Base-by-base conservation (phyloP, 2,113 vertebrate genomes). In the Bubalus kerabau region DNA sequence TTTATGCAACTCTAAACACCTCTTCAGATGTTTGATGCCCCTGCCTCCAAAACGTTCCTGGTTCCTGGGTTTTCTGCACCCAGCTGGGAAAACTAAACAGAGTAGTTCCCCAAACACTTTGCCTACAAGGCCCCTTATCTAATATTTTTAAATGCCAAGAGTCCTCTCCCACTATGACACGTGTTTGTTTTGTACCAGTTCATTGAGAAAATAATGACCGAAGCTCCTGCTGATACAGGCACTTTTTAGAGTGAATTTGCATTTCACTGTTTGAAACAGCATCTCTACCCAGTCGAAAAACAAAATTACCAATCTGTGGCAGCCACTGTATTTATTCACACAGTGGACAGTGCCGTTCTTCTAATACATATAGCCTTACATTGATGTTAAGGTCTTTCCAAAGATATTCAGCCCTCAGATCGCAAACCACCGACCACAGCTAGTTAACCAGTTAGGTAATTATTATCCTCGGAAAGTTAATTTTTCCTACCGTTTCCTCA, bases 381-480 rank as follows among this genome's bases (percentile, higher is more conserved):
- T 11, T 43, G 32, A 83, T 0, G 0, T 54, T 74, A 60, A 54
- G 36, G 15, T 30, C 36, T n/a, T 78, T 82, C 82, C 46, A 57
- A 56, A 90, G 76, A 82, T 50, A 81, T 6, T 84, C 67, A 36
- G 62, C 19, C n/a, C 76, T 88, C 28, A 50, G 84, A 90, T 1
- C 28, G 43, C 52, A 32, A 93, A 71, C 5, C 9, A 67, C 40
- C 12, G 32, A 64, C 81, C 23, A 81, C n/a, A 92, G 80, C 56
- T 91, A 67, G 76, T 94, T 84, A 95, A 95, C 64, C 87, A 89
- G 56, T 43, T 87, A 60, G 71, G 16, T 67, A 71, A 93, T 96
- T 83, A 81, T 43, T 84, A 57, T 67, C 21, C 62, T 87, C 21
- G 59, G 87, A 92, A 96, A 92, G 84, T 84, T 64, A 82, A 92